Evolutionary conservation across 1,140 invertebrate species (phyloP), one percentile per base, ranked within the genome.

Genomic region (Coptotermes formosanus): DNA sequence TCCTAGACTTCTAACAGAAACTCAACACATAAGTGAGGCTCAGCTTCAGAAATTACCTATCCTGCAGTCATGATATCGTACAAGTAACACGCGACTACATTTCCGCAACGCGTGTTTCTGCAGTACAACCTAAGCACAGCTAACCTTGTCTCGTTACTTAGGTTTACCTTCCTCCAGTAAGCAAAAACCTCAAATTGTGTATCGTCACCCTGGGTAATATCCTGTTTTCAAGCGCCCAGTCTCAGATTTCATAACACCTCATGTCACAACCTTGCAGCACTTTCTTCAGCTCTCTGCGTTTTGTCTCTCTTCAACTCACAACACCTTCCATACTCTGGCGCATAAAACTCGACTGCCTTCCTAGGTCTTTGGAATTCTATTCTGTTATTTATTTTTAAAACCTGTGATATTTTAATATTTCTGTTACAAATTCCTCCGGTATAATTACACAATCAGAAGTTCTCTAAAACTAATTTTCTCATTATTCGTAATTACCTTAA

Each of bases 121-220:
- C 64, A 75, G 64, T 75, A 75, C 25, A 75, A n/a, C 9, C n/a
- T 16, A 1, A n/a, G 64, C 19, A 55, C 16, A 16, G 19, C 52
- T 1, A 9, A 55, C 52, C 52, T 75, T 75, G 64, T 30, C 64
- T 75, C n/a, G 64, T 75, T 75, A 75, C 52, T 55, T 19, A 55
- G 52, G 11, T 55, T 55, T 4, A 21, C 64, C 64, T 25, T 75
- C 64, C 2, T 55, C 64, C 25, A n/a, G 64, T 75, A 75, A 75
- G 64, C 64, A 75, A 75, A 75, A 75, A 75, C 64, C 64, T 75
- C 25, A 75, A 75, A 75, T 75, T 75, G 64, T 75, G 64, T 75
- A 75, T 75, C 64, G 64, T 75, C 64, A 75, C 64, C n/a, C 64
- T 75, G 64, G 64, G 64, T 75, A 75, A 75, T 75, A 75, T 30